phyloP scores from a whole-genome alignment of 2,113 vertebrate genomes.

The Odontophorus gujanensis region DNA sequence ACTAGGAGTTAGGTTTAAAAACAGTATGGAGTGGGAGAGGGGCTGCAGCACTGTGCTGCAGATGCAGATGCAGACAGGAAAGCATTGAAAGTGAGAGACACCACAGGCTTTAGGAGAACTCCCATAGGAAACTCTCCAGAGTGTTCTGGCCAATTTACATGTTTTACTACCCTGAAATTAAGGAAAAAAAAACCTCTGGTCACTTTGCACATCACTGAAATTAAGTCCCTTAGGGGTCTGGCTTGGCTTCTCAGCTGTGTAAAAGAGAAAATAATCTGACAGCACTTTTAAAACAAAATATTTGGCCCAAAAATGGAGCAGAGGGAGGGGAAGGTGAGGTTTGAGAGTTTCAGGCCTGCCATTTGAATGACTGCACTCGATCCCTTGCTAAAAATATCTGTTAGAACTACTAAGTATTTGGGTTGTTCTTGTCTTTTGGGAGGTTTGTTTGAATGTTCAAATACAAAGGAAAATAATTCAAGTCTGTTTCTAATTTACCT shows the following conservation, averaged over 20 bases:
- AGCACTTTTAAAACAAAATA: background rate
- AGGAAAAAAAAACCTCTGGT: background rate
- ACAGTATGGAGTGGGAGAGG: background rate
- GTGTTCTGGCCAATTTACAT: conserved; percentile 28
- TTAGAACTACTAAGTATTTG: background rate
- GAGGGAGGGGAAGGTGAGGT: background rate
- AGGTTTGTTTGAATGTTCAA: background rate
- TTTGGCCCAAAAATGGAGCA: background rate
- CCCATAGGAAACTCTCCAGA: background rate
- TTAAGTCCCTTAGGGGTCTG: background rate
- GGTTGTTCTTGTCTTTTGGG: background rate
- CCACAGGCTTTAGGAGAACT: background rate
- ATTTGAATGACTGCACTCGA: background rate
- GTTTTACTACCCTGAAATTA: background rate
- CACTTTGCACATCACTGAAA: conserved; percentile 24
- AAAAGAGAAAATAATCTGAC: background rate
- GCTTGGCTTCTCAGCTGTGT: background rate
- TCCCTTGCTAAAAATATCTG: background rate
- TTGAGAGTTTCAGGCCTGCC: background rate
- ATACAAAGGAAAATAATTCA: conserved; percentile 18
- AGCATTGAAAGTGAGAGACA: conserved; percentile 10
- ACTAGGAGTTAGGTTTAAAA: background rate
- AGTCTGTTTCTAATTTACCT: background rate
- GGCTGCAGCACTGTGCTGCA: background rate
- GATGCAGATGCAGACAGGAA: background rate